Percentiles rank a stretch among this genome's conserved stretches.
Evolutionary conservation across 2,888 invertebrate species (phyloP).

Genomic region (Drosophila yooni): DNA sequence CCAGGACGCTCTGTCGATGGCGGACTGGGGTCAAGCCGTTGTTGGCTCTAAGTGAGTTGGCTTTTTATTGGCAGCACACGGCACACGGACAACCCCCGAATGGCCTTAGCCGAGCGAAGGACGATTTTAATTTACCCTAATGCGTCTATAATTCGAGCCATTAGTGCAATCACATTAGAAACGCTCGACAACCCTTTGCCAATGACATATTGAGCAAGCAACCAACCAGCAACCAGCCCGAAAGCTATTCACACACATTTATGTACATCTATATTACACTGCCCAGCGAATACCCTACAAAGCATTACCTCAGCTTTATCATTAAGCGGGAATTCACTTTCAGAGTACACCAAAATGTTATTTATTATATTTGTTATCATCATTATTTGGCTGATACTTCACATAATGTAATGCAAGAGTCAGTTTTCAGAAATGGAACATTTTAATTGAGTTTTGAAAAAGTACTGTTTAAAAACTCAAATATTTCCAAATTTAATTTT

Average conservation of each 20-base stretch:
- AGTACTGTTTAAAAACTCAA: not conserved
- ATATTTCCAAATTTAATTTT: not conserved
- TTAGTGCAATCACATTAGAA: constrained; percentile 84
- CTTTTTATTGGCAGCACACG: constrained; percentile 58
- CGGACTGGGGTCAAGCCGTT: constrained; percentile 49
- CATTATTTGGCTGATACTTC: not conserved
- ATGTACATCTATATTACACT: not conserved
- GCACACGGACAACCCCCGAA: constrained; percentile 22
- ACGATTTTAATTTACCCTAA: constrained; percentile 85
- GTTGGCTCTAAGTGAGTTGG: constrained; percentile 61
- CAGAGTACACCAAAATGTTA: not conserved
- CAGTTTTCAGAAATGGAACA: not conserved
- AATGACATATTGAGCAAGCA: constrained; percentile 12
- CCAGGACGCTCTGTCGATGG: not conserved
- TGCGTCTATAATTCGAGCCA: constrained; percentile 85
- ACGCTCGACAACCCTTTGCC: constrained; percentile 70
- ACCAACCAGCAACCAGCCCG: constrained; percentile 35
- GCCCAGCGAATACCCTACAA: constrained; percentile 1
- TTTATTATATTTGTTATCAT: not conserved
- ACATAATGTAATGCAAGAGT: no score
- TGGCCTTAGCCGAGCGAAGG: constrained; percentile 49
- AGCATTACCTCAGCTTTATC: not conserved
- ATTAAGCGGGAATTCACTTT: not conserved
- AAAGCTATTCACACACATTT: not conserved
- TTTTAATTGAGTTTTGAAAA: not conserved